Evolutionary conservation across 92 coral and sea anemone species (phyloP), one percentile per base, ranked within the genome.

Genomic region (Plumapathes pennacea): DNA sequence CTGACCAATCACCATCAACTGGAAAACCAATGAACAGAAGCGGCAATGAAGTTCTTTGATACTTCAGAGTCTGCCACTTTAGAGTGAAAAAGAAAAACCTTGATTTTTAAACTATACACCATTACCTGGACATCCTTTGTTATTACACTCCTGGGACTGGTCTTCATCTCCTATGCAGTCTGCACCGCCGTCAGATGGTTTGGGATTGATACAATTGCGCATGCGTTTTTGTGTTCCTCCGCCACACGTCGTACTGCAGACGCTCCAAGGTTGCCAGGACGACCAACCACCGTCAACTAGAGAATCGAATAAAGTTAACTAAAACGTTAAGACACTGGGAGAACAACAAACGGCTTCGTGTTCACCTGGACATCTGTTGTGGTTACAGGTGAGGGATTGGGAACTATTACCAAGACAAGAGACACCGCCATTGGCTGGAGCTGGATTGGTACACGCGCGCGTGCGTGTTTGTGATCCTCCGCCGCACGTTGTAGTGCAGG

Each of bases 151-250:
- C 17, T 32, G 50, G 23, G 78, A 33, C 58, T 69, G 59, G 22
- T 46, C 32, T 21, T 29, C 32, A 21, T 0, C 14, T 19, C 67
- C 78, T 25, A 10, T 51, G 32, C 85, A 78, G 2, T n/a, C 21
- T 10, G 56, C 54, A 2, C 85, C 78, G 29, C 85, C 85, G 18
- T 31, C 41, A 22, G 62, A 42, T 20, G 85, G 85, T 10, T 60
- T 45, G 0, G 85, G 85, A 34, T 46, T 62, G 38, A 58, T 69
- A 52, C 85, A 78, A 3, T 59, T 69, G 19, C 85, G 78, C 37
- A 33, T 57, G 64, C 84, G 76, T 52, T 48, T 54, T 48, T 76
- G 76, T 12, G 38, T 30, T 12, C 85, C 85, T 39, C 72, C 58
- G 4, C 69, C 79, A 55, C 85, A 78, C 2, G 78, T 50, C 14